Evolutionary conservation across 2,797 vertebrate genomes (phyloP).

Genomic region (Micromesistius poutassou): DNA sequence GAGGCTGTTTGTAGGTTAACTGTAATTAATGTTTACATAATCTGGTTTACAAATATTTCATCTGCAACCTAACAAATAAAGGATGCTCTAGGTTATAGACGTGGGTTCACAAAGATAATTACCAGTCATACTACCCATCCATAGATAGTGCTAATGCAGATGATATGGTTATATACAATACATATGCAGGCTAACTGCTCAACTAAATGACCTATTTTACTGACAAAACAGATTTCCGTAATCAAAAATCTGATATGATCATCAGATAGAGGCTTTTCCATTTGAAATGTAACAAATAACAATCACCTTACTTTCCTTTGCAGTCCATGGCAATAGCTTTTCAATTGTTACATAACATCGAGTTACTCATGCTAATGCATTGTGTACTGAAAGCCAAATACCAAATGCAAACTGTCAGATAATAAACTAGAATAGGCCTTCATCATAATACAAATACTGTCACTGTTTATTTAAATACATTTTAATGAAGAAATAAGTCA

Average conservation of each 20-base stretch:
- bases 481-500: background rate
- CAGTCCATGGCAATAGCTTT: background rate
- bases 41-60: background rate
- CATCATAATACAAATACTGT: background rate
- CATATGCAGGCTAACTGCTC: background rate
- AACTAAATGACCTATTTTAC: background rate
- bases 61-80: background rate
- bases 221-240: background rate
- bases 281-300: background rate
- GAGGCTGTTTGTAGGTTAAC: background rate
- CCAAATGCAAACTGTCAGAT: background rate
- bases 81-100: background rate
- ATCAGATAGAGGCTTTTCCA: background rate
- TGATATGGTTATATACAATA: background rate
- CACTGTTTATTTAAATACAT: background rate
- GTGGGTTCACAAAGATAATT: background rate
- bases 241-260: background rate
- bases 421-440: slow-evolving; percentile 1
- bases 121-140: background rate
- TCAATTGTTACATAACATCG: background rate
- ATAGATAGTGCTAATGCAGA: background rate
- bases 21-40: background rate
- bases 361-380: background rate
- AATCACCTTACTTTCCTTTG: background rate
- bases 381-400: background rate